Conservation (phyloP, 2,113 vertebrate genomes). For the Lutjanus erythropterus region DNA sequence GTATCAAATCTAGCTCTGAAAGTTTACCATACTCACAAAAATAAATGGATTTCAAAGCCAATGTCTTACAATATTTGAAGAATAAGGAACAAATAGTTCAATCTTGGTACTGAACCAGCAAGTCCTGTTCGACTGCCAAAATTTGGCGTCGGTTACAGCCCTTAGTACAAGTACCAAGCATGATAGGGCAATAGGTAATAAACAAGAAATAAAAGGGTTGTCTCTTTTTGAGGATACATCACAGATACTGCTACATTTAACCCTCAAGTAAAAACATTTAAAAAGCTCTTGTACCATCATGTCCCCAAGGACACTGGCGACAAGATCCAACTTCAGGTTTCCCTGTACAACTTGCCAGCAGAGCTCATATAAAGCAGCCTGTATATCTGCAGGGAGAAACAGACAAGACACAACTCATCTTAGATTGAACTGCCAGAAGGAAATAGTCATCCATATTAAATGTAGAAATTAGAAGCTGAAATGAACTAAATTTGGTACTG, state of each 20-base stretch:
- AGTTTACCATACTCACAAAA: neutral
- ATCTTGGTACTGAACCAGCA: too few relatives aligned
- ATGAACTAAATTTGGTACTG: too few relatives aligned
- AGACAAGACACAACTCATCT: slow-evolving; percentile 33
- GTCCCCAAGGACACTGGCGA: slow-evolving; percentile 90
- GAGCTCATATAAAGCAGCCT: slow-evolving; percentile 94
- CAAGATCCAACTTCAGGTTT: slow-evolving; percentile 94
- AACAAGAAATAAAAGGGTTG: neutral
- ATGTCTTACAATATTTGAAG: neutral
- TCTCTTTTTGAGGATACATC: neutral
- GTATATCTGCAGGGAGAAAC: slow-evolving; percentile 88
- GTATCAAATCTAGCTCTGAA: neutral
- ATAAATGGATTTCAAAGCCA: neutral
- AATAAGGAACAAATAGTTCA: too few relatives aligned
- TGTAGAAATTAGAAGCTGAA: neutral
- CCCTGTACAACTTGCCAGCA: slow-evolving; percentile 95
- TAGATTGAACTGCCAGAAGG: neutral
- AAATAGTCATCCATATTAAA: neutral
- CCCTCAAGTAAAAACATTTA: neutral
- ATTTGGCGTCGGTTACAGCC: too few relatives aligned
- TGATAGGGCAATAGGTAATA: neutral
- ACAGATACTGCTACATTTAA: neutral
- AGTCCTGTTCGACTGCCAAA: too few relatives aligned
- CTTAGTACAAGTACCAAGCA: too few relatives aligned
- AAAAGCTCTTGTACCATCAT: slow-evolving; percentile 89